phyloP scores from a whole-genome alignment of 2,113 vertebrate genomes.

The Pipra filicauda region DNA sequence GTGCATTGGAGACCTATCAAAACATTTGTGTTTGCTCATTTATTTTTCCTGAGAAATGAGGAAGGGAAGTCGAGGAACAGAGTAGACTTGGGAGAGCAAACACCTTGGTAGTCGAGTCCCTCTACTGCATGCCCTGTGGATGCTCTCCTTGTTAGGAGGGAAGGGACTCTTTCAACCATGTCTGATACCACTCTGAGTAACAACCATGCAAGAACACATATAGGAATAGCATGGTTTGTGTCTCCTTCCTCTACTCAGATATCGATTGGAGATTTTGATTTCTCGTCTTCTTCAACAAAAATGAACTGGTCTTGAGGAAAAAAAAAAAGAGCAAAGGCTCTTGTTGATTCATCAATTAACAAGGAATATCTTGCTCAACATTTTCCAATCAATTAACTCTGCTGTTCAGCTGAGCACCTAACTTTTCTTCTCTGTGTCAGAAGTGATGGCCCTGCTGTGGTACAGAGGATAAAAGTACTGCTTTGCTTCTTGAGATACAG shows the following conservation, averaged over 20 bases:
- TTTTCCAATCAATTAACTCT: background rate
- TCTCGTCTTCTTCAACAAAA: background rate
- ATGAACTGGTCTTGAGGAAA: background rate
- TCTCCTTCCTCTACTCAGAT: background rate
- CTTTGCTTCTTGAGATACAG: background rate
- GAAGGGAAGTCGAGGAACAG: background rate
- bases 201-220: fast-evolving
- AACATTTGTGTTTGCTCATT: background rate
- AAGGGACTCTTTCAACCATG: background rate
- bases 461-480: background rate
- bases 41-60: background rate
- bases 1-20: background rate
- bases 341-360: background rate
- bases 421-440: background rate
- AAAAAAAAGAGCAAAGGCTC: background rate
- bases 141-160: background rate
- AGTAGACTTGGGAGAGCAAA: background rate
- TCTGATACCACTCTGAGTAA: background rate
- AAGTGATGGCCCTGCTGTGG: background rate
- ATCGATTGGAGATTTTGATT: background rate
- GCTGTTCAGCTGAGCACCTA: background rate
- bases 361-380: background rate
- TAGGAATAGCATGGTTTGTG: background rate
- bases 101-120: fast-evolving
- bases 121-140: background rate